Conservation (phyloP, 2,797 vertebrate species). For the Staurois parvus region DNA sequence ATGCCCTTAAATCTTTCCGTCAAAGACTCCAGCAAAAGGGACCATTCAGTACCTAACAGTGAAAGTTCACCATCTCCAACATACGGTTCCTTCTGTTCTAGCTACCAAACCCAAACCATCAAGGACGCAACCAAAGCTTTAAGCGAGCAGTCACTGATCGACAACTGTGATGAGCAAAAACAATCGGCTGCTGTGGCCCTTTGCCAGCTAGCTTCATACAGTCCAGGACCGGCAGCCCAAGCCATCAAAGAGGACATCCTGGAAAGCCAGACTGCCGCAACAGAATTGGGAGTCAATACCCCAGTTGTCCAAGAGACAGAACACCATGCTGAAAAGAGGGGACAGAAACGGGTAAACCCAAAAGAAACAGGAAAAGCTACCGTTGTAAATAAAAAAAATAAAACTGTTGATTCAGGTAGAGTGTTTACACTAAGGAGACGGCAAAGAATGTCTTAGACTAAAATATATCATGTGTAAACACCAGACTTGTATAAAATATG, state of each 20-base stretch:
- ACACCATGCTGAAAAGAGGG: slow-evolving; percentile 68
- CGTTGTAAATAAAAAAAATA: slow-evolving; percentile 77
- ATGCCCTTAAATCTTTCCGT: slow-evolving; percentile 92
- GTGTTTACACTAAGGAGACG: slow-evolving; percentile 83
- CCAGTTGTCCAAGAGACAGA: slow-evolving; percentile 58
- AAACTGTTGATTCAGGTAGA: slow-evolving; percentile 73
- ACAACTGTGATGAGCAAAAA: slow-evolving; percentile 88
- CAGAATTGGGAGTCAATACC: not conserved
- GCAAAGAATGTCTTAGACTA: slow-evolving; percentile 79
- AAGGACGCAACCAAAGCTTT: slow-evolving; percentile 31
- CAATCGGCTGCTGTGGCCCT: slow-evolving; percentile 93
- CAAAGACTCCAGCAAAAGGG: slow-evolving; percentile 75
- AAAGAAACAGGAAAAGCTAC: slow-evolving; percentile 72
- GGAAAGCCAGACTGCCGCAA: slow-evolving; percentile 53
- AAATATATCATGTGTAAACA: not conserved
- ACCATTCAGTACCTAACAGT: not conserved
- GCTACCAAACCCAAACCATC: not conserved
- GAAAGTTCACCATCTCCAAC: not conserved
- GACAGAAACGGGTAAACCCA: slow-evolving; percentile 80
- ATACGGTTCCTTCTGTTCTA: not conserved
- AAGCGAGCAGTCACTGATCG: slow-evolving; percentile 68
- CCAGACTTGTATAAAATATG: not conserved
- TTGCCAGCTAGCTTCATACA: slow-evolving; percentile 90
- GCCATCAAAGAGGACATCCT: slow-evolving; percentile 58
- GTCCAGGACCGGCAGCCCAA: slow-evolving; percentile 67